Evolutionary conservation across 1,140 invertebrate species (phyloP).

Genomic region (Tetragnatha versicolor): DNA sequence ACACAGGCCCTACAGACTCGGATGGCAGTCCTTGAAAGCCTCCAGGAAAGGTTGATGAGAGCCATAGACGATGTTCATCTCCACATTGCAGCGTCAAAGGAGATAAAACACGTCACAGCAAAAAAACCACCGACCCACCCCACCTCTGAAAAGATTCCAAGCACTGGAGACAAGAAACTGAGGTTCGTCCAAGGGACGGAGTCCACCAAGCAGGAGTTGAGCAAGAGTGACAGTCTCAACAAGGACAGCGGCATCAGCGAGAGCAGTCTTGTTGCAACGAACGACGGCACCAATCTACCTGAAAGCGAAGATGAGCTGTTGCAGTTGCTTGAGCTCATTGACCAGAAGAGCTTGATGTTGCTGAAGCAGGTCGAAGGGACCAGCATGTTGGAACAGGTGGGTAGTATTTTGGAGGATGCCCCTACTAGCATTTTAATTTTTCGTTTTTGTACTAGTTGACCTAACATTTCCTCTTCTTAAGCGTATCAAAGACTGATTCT

Average conservation of each 20-base stretch:
- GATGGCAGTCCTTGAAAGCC: slow-evolving; percentile 48
- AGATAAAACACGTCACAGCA: neutral
- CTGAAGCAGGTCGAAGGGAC: slow-evolving; percentile 27
- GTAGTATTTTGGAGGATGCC: neutral
- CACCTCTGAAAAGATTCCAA: neutral
- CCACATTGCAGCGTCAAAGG: slow-evolving; percentile 21
- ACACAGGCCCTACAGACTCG: slow-evolving; percentile 47
- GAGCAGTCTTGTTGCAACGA: neutral
- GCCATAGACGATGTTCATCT: slow-evolving; percentile 42
- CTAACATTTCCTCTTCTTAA: too few relatives aligned
- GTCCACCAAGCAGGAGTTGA: neutral
- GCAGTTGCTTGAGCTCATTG: slow-evolving; percentile 38
- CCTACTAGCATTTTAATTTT: too few relatives aligned
- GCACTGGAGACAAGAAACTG: slow-evolving; percentile 7
- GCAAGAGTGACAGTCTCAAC: slow-evolving; percentile 42
- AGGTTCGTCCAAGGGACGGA: slow-evolving; percentile 4
- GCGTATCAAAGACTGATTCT: too few relatives aligned
- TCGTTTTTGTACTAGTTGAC: too few relatives aligned
- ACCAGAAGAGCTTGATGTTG: slow-evolving; percentile 44
- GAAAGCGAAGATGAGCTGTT: slow-evolving; percentile 45
- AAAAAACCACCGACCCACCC: too few relatives aligned
- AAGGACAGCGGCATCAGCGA: slow-evolving; percentile 46
- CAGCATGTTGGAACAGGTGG: neutral
- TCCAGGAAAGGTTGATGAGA: slow-evolving; percentile 47
- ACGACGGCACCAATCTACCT: neutral